Evolutionary conservation across 2,113 vertebrate genomes (phyloP).

Genomic region (Geothlypis trichas): DNA sequence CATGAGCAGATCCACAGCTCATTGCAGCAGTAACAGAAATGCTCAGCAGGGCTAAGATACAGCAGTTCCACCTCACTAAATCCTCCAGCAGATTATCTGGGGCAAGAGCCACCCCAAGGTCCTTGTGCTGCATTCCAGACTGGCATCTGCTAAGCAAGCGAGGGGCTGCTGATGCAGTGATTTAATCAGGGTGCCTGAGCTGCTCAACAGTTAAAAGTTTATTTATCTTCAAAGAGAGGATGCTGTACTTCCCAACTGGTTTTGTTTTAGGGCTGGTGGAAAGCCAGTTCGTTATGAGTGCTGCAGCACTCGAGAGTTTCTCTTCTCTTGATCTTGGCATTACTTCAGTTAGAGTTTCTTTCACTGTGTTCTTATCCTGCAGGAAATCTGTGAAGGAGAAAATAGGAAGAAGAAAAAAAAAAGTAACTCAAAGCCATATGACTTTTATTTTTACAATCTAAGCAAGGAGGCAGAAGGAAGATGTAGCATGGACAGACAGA

Average conservation of each 20-base stretch:
- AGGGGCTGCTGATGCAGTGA: background rate
- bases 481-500: background rate
- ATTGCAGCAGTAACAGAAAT: background rate
- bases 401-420: slow-evolving; percentile 29
- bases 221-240: slow-evolving; percentile 53
- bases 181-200: background rate
- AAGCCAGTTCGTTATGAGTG: slow-evolving; percentile 24
- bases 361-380: slow-evolving; percentile 5
- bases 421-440: background rate
- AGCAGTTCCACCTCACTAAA: background rate
- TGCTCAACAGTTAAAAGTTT: background rate
- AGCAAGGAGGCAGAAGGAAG: background rate
- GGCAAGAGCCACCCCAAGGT: background rate
- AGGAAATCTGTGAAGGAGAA: slow-evolving; percentile 60
- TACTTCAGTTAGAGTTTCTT: slow-evolving; percentile 36
- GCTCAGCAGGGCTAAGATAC: background rate
- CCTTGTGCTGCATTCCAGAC: background rate
- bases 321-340: slow-evolving; percentile 51
- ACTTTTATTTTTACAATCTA: slow-evolving; percentile 4
- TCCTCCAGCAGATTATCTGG: background rate
- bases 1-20: background rate
- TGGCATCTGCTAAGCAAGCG: background rate
- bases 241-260: slow-evolving; percentile 35
- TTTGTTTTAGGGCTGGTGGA: slow-evolving; percentile 51
- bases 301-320: background rate